Conservation (phyloP, 2,888 invertebrate species). For the Hydrotaea diabolus region DNA sequence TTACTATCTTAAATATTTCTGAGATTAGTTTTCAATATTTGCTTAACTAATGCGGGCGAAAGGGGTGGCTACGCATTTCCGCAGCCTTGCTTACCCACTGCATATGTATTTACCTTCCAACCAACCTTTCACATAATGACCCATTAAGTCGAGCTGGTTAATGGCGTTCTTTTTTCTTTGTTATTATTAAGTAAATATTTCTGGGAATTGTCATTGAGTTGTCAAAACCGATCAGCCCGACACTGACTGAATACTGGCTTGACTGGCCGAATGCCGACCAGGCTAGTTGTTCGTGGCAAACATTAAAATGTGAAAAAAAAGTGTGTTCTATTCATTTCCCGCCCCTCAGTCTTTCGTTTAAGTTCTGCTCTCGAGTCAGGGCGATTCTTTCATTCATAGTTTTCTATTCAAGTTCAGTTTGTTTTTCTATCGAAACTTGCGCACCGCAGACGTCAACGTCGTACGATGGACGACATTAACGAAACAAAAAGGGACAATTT, state of each 20-base stretch:
- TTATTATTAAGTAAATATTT: constrained; percentile 42
- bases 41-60: neutral
- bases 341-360: neutral
- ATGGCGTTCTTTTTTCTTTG: neutral
- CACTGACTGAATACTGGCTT: neutral
- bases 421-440: neutral
- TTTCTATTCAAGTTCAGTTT: constrained; percentile 10
- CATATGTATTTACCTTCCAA: neutral
- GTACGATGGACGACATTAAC: neutral
- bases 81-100: too few species aligned
- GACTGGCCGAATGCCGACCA: neutral
- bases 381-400: constrained; percentile 31
- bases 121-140: constrained; percentile 41
- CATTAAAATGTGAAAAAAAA: neutral
- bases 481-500: constrained; percentile 57
- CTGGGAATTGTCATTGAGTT: constrained; percentile 64
- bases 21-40: neutral
- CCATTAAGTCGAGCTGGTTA: constrained; percentile 38
- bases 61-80: too few species aligned
- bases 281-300: constrained; percentile 1
- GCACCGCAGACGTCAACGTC: neutral
- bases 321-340: neutral
- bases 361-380: neutral
- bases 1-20: constrained; percentile 6
- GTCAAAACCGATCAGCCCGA: constrained; percentile 62